Evolutionary conservation across 2,113 vertebrate genomes (phyloP).

Genomic region (Lota lota): DNA sequence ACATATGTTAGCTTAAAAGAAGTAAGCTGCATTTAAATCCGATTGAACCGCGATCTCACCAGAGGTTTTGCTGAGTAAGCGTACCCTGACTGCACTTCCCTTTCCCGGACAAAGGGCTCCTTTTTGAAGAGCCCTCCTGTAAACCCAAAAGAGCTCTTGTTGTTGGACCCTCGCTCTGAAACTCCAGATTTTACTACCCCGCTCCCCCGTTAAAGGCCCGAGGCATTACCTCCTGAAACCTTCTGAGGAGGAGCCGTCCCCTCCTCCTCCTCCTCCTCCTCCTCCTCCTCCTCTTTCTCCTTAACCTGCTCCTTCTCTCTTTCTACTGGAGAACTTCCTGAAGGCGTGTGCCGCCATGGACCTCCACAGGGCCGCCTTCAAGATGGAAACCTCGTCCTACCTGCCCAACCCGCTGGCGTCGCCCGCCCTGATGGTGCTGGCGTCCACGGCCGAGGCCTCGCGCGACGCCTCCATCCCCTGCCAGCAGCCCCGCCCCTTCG

Average conservation of each 20-base stretch:
- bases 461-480: constrained; percentile 96
- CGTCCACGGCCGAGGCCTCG: constrained; percentile 95
- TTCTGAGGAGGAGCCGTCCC: constrained; percentile 57
- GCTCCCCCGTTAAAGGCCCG: constrained; percentile 47
- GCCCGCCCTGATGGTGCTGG: constrained; percentile 97
- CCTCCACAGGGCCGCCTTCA: constrained; percentile 98
- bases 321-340: constrained; percentile 17
- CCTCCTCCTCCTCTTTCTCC: constrained; percentile 27
- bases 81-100: too few species aligned
- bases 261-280: constrained; percentile 53
- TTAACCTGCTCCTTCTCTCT: constrained; percentile 28
- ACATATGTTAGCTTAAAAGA: not conserved
- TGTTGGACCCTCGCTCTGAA: not conserved
- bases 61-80: too few species aligned
- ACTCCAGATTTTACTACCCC: constrained; percentile 19
- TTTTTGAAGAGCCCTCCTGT: constrained; percentile 26
- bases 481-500: constrained; percentile 94
- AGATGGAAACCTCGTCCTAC: constrained; percentile 99
- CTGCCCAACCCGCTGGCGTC: constrained; percentile 97
- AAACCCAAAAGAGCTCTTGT: constrained; percentile 6
- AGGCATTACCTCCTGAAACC: constrained; percentile 28
- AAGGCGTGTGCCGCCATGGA: constrained; percentile 77
- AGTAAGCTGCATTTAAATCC: not conserved
- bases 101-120: not conserved
- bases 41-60: too few species aligned